A percentile compares a stretch with the other conserved stretches of the same genome.
Evolutionary conservation across 2,113 vertebrate species (phyloP).

Genomic region (Cebidichthys violaceus): DNA sequence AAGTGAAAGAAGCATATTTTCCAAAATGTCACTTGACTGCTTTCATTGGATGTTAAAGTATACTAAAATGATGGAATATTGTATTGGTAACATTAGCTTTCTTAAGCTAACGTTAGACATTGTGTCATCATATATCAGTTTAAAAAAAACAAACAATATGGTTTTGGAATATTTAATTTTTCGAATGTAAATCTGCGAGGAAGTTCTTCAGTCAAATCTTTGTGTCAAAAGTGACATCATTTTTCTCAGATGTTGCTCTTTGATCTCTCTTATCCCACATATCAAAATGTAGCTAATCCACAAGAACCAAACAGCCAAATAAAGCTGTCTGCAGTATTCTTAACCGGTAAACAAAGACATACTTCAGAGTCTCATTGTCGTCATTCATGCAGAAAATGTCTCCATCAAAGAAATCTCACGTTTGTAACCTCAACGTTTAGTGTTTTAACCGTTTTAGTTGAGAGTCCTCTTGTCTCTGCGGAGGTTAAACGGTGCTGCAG

Average conservation of each 20-base stretch:
- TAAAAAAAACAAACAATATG: neutral
- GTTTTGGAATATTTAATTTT: neutral
- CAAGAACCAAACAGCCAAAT: neutral
- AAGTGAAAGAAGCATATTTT: neutral
- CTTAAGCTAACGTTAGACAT: neutral
- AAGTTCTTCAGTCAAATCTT: neutral
- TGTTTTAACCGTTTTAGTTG: neutral
- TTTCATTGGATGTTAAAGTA: neutral
- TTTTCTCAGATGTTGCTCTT: neutral
- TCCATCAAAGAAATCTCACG: neutral
- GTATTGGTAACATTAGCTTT: neutral
- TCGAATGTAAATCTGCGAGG: neutral
- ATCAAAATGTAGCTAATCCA: neutral
- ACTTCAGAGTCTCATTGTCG: neutral
- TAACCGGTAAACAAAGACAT: neutral
- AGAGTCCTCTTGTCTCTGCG: neutral
- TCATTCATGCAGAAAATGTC: conserved; percentile 13
- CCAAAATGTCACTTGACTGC: neutral
- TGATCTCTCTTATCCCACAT: neutral
- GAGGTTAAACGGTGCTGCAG: conserved; percentile 83
- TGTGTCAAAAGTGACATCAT: neutral
- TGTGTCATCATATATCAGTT: neutral
- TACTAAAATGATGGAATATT: neutral
- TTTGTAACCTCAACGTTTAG: neutral
- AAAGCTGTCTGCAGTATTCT: neutral